Evolutionary conservation across 2,113 vertebrate species (phyloP).

Genomic region (Rhinogobius similis): DNA sequence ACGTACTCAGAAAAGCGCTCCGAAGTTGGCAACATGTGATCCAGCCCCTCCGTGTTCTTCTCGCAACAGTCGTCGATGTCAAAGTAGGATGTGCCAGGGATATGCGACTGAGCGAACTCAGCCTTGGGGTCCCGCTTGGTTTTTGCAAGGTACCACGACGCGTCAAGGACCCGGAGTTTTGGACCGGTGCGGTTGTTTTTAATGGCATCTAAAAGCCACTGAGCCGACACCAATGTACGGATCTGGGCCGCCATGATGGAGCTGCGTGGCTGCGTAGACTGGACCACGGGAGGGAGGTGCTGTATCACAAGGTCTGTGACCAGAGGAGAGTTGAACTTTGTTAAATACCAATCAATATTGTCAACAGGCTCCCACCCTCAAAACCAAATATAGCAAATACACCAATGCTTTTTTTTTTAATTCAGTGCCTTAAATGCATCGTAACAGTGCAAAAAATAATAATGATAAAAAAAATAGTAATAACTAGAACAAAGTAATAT

Average conservation of each 20-base stretch:
- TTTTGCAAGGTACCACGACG: constrained; percentile 89
- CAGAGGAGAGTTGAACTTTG: not conserved
- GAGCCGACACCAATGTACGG: constrained; percentile 78
- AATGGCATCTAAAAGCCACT: constrained; percentile 6
- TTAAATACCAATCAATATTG: no score
- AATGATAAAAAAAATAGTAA: no score
- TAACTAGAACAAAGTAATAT: no score
- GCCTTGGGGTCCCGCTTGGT: constrained; percentile 74
- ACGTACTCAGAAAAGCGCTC: constrained; percentile 80
- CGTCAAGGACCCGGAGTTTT: constrained; percentile 82
- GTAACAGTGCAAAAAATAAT: no score
- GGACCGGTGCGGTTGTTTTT: not conserved
- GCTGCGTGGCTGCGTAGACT: not conserved
- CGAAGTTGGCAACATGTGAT: constrained; percentile 85
- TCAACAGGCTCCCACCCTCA: no score
- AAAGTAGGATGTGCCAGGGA: constrained; percentile 85
- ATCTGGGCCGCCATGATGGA: constrained; percentile 77
- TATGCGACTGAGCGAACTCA: constrained; percentile 83
- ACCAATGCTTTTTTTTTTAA: not conserved
- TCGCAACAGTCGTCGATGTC: constrained; percentile 89
- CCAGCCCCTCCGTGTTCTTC: constrained; percentile 74
- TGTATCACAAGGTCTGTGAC: not conserved
- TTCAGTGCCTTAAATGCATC: no score
- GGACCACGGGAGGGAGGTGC: not conserved
- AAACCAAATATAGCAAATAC: not conserved